phyloP scores from a whole-genome alignment of 2,888 invertebrate genomes.

The Leptinotarsa rubiginosa region DNA sequence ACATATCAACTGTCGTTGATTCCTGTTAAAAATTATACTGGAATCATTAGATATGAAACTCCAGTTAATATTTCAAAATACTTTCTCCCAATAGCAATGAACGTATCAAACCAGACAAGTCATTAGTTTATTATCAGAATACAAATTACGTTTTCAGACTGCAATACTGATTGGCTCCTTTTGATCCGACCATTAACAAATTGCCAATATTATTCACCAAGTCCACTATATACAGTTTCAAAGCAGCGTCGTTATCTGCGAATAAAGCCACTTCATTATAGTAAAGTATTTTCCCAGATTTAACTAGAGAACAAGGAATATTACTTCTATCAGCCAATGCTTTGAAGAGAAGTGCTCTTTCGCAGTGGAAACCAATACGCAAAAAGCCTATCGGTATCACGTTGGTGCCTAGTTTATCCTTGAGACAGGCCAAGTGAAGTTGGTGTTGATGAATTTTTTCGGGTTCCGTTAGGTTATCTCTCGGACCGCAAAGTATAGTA shows the following conservation, averaged over 20 bases:
- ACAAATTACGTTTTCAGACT: constrained; percentile 30
- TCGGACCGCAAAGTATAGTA: constrained; percentile 55
- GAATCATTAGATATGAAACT: no score
- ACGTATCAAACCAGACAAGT: not conserved
- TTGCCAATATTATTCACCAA: constrained; percentile 65
- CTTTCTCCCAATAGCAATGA: not conserved
- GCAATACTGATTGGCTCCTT: constrained; percentile 62
- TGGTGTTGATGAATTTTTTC: constrained; percentile 55
- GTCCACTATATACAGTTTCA: constrained; percentile 66
- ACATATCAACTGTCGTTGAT: no score
- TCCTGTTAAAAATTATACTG: no score
- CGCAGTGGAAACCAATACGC: constrained; percentile 67
- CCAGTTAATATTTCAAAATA: no score
- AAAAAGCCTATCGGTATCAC: constrained; percentile 69
- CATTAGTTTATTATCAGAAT: not conserved
- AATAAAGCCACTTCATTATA: constrained; percentile 63
- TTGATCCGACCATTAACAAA: constrained; percentile 63
- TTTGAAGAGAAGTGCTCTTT: constrained; percentile 66
- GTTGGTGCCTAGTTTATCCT: constrained; percentile 62
- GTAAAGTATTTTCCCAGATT: constrained; percentile 57
- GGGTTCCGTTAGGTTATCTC: constrained; percentile 43
- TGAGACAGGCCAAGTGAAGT: constrained; percentile 55
- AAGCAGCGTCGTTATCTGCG: constrained; percentile 39
- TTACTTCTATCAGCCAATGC: constrained; percentile 69
- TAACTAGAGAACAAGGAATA: constrained; percentile 67